Base-by-base conservation (phyloP, 2,888 invertebrate genomes). In the Suillia variegata region DNA sequence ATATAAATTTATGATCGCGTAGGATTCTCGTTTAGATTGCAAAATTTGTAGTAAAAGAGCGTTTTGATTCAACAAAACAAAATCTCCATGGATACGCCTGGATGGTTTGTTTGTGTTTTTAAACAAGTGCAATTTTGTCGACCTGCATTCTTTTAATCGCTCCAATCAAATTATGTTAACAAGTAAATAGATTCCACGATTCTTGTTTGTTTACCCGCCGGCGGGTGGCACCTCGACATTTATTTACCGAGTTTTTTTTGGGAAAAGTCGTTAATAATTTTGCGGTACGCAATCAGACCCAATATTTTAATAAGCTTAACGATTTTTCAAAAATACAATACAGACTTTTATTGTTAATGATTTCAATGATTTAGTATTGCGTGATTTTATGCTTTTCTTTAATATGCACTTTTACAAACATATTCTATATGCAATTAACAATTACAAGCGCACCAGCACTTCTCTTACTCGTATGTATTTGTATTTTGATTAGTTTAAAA, bases 151-250 rank as follows among this genome's bases (percentile, higher is more conserved):
- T n/a, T n/a, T n/a, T n/a, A n/a, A n/a, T n/a, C n/a, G n/a, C n/a
- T n/a, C n/a, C n/a, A n/a, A n/a, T n/a, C n/a, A n/a, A n/a, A n/a
- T n/a, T n/a, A n/a, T n/a, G n/a, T n/a, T n/a, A n/a, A n/a, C n/a
- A n/a, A n/a, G n/a, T n/a, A n/a, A n/a, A n/a, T n/a, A n/a, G n/a
- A n/a, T n/a, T n/a, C n/a, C n/a, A n/a, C n/a, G n/a, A n/a, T n/a
- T n/a, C n/a, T n/a, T n/a, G n/a, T n/a, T n/a, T n/a, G 54, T 59
- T 71, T 62, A 72, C 72, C 72, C 74, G 74, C 73, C 74, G 72
- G 72, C 74, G 71, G 74, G 74, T 33, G 51, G 13, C 51, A 51
- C 34, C 38, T 31, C 31, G 31, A 12, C 12, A 12, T 31, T 31
- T 31, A 8, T 6, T 31, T 31, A 8, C 12, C 12, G 31, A 8